Conservation (phyloP, 2,113 vertebrate genomes). For the Zosterops borbonicus region DNA sequence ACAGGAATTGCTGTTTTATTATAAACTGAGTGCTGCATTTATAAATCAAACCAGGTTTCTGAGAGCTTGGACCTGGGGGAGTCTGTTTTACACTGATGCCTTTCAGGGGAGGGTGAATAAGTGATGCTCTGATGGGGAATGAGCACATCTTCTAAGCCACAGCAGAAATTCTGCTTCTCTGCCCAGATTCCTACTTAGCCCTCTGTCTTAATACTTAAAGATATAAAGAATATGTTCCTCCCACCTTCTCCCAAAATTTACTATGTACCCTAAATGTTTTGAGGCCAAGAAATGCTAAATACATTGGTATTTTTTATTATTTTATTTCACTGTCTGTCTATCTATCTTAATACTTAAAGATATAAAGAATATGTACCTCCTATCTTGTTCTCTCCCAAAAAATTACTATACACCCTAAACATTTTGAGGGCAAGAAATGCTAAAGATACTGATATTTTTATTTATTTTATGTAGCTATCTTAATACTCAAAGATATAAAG, state of each 20-base stretch:
- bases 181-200: background rate
- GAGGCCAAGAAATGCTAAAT: background rate
- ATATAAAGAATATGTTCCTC: background rate
- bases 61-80: background rate
- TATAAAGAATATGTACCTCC: background rate
- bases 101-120: background rate
- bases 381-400: background rate
- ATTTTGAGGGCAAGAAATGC: background rate
- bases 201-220: background rate
- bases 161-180: background rate
- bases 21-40: background rate
- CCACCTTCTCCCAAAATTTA: background rate
- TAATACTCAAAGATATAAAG: too few relatives aligned
- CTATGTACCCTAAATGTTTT: background rate
- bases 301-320: fast-evolving
- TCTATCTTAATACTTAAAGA: background rate
- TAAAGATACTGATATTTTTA: background rate
- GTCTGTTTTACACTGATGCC: background rate
- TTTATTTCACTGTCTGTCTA: too few relatives aligned
- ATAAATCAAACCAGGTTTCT: background rate
- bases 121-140: background rate
- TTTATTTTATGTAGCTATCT: background rate
- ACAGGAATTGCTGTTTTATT: background rate
- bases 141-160: background rate
- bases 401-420: background rate